Evolutionary conservation across 64 coral and sea anemone species (phyloP).

Genomic region (Orbicella faveolata): DNA sequence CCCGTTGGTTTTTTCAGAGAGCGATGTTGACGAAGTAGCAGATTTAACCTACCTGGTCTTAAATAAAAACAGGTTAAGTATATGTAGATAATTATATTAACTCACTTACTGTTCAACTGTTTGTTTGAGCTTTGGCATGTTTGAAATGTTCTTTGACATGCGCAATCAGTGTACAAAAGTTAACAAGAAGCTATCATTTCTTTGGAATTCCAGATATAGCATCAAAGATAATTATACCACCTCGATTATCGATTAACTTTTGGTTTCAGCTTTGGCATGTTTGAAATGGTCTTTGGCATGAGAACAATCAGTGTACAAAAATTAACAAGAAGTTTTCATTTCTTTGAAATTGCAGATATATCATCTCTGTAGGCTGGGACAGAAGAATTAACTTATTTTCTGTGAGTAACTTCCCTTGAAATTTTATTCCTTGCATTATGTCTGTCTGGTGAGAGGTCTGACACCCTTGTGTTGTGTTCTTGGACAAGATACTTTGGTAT

Average conservation of each 20-base stretch:
- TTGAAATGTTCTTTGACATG: too few relatives aligned
- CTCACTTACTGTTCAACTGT: too few relatives aligned
- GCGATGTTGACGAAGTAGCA: conserved; percentile 90
- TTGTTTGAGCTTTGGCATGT: too few relatives aligned
- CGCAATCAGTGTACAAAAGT: too few relatives aligned
- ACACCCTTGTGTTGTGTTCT: too few relatives aligned
- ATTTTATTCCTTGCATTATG: too few relatives aligned
- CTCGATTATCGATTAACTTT: too few relatives aligned
- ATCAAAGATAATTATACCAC: conserved; percentile 3
- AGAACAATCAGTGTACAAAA: not conserved
- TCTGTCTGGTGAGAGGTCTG: too few relatives aligned
- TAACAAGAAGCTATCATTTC: not conserved
- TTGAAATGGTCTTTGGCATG: too few relatives aligned
- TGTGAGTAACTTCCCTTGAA: conserved; percentile 56
- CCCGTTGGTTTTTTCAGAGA: conserved; percentile 55
- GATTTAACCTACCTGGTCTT: conserved; percentile 92
- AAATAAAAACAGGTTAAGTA: conserved; percentile 90
- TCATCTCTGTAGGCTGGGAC: conserved; percentile 99
- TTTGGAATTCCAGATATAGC: conserved; percentile 74
- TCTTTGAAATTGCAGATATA: conserved; percentile 70
- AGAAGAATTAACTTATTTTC: conserved; percentile 96
- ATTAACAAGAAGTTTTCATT: not conserved
- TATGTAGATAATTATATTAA: too few relatives aligned
- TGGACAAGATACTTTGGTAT: too few relatives aligned
- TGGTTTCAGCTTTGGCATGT: too few relatives aligned